Base-by-base conservation (phyloP, 2,888 invertebrate genomes). In the Metopia argyrocephala region DNA sequence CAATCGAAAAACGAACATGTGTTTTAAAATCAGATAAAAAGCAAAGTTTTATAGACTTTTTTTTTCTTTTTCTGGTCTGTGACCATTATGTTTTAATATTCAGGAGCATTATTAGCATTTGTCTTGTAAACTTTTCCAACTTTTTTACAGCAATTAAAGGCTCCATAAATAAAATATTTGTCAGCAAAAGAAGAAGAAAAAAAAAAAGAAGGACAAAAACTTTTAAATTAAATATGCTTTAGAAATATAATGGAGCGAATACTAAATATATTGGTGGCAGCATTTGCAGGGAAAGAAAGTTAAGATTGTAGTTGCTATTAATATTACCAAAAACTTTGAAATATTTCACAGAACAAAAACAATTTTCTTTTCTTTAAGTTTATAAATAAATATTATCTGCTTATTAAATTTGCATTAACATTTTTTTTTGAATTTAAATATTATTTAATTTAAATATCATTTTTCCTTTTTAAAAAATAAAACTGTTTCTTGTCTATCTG, bases 1-100 rank as follows among this genome's bases (percentile, higher is more conserved):
- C 59, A 52, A 38, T 52, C 66, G 27, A 15, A 28, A 75, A 52
- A 57, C 15, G 38, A 38, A 75, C 52, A 66, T 75, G 66, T 66
- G 18, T 31, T 50, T 12, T 70, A 3, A 27, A 50, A 38, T 38
- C 38, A 38, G 15, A 38, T 38, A 15, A 38, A 38, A 38, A 38
- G 15, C 9, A 25, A 65, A 31, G 12, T 38, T 15, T 38, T 15
- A 12, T 38, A 38, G 12, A 31, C 31, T 54, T 45, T 23, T 57
- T 20, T 9, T 28, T 7, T 20, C 5, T 21, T 61, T 61, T 45
- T 5, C n/a, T 21, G 23, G 15, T 12, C n/a, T 12, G 9, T 21
- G 28, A n/a, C 31, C n/a, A 23, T 31, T 57, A 48, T 28, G n/a
- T n/a, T n/a, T n/a, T 57, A 28, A 69, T 31, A 31, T 50, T 38